Percentiles rank a stretch among this genome's conserved stretches.
Conservation (phyloP, 2,113 vertebrate genomes). For the Hyperoodon ampullatus region DNA sequence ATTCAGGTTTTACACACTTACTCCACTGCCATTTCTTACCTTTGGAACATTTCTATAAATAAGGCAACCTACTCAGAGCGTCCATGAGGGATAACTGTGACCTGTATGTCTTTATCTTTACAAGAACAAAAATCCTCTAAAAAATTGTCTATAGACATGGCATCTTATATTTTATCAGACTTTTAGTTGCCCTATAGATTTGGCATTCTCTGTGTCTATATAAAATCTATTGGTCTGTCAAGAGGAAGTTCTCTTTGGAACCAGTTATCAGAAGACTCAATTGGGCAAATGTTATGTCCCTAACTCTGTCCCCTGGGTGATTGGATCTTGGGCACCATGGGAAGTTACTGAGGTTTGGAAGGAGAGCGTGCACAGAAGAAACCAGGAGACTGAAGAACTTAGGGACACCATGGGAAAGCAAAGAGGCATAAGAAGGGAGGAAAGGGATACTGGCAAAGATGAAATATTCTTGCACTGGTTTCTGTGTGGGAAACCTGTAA, state of each 20-base stretch:
- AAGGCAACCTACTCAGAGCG: background rate
- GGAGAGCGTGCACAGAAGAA: background rate
- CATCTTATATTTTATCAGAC: slow-evolving; percentile 3
- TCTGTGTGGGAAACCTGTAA: slow-evolving; percentile 46
- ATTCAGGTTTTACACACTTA: slow-evolving; percentile 1
- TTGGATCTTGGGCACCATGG: background rate
- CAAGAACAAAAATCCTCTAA: background rate
- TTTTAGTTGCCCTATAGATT: background rate
- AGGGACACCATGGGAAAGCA: background rate
- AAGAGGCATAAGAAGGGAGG: background rate
- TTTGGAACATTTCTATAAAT: slow-evolving; percentile 30
- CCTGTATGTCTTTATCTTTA: background rate
- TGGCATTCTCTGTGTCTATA: background rate
- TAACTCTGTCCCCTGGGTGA: background rate
- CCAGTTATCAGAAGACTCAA: slow-evolving; percentile 22
- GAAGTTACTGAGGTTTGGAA: background rate
- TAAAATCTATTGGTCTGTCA: background rate
- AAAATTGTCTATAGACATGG: background rate
- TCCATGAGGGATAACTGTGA: background rate
- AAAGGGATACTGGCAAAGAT: background rate
- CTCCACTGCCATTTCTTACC: background rate
- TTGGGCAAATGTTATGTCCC: slow-evolving; percentile 27
- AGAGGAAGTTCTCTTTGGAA: slow-evolving; percentile 33
- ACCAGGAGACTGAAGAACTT: background rate
- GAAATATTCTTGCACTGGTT: slow-evolving; percentile 15